Evolutionary conservation across 2,888 invertebrate genomes (phyloP), one percentile per base, ranked within the genome.

Genomic region (Beris chalybata): DNA sequence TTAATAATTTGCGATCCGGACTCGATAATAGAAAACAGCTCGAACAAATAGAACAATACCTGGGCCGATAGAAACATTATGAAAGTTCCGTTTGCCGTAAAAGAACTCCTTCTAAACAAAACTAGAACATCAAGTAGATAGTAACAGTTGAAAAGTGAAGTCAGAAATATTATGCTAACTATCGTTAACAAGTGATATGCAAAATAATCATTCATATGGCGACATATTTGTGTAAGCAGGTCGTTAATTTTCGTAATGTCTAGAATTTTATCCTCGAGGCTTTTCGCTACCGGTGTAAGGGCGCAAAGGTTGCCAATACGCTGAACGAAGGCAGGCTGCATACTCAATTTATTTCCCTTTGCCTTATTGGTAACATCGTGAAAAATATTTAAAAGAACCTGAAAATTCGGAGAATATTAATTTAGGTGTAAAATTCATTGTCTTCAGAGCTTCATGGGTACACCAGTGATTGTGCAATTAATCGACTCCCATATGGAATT

Each of bases 221-320:
- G 13, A 58, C 9, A 45, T 6, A 43, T 7, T n/a, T 58, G 29
- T 5, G n/a, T 47, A 12, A 58, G 30, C 45, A 31, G 9, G 29
- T 47, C 31, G 43, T 7, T 47, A 30, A 58, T 47, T 47, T 44
- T 56, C 43, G 43, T 56, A 6, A 56, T 15, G 7, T 47, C 45
- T 45, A 7, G 5, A 6, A 58, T 11, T 38, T 7, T 29, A 7
- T 29, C n/a, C n/a, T 22, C 7, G 7, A 6, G 12, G 12, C 5
- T 30, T 53, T 22, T 53, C 12, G 13, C 7, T 9, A 53, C 12
- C 22, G 5, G 5, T 9, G 53, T 12, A 12, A 22, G 4, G 2
- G 3, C 22, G 11, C 12, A 30, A 53, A 53, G 22, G n/a, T 6
- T 5, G 5, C 9, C 9, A 2, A 38, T 7, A 38, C 38, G 38